Conservation (phyloP, 2,113 vertebrate species). For the Callorhinus ursinus region DNA sequence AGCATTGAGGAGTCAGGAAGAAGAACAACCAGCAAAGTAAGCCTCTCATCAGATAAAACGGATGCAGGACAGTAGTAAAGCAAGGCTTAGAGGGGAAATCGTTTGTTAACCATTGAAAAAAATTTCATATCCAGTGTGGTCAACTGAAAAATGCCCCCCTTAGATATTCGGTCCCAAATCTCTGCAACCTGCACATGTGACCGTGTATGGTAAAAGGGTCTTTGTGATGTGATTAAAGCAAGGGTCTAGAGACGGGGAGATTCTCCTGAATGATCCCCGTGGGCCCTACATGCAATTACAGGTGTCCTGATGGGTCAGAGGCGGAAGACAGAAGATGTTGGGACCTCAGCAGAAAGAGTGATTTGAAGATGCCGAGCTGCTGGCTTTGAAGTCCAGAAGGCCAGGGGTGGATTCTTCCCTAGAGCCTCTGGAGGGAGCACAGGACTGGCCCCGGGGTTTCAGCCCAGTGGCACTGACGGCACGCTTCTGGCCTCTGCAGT, state of each 20-base stretch:
- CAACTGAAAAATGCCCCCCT: background rate
- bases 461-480: background rate
- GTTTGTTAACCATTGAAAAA: background rate
- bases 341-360: background rate
- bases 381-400: background rate
- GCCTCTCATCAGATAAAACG: background rate
- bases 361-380: background rate
- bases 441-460: background rate
- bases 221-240: background rate
- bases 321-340: background rate
- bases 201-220: background rate
- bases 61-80: background rate
- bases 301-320: background rate
- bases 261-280: background rate
- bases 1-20: background rate
- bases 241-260: background rate
- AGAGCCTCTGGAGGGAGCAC: fast-evolving
- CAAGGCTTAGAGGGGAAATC: background rate
- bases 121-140: background rate
- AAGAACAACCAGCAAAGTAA: background rate
- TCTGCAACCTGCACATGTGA: background rate
- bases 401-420: fast-evolving
- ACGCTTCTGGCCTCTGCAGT: background rate
- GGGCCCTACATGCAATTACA: background rate
- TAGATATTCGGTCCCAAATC: background rate